These are phyloP conservation scores for Drosophila lini DNA, from an alignment of 1,140 invertebrate genomes.

Conservation along the genomic window DNA sequence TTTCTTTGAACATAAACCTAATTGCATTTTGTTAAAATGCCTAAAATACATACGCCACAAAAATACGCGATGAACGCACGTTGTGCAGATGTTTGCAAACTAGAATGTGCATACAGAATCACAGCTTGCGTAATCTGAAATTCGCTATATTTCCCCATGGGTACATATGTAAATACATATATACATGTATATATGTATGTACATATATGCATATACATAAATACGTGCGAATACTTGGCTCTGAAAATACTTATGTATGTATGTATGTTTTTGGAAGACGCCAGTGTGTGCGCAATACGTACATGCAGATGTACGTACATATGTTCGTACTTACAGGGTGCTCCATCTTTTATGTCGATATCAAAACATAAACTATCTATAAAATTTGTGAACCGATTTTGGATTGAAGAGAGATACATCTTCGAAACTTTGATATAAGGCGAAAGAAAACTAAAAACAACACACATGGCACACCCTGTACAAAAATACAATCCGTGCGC, in stretches of 20 bases:
- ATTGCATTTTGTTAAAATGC: neutral
- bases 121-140: conserved; percentile 69
- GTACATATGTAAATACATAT: conserved; percentile 13
- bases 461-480: neutral
- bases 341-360: conserved; percentile 5
- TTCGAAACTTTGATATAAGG: neutral
- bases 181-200: conserved; percentile 1
- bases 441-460: neutral
- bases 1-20: conserved; percentile 9
- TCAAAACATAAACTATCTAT: neutral
- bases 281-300: conserved; percentile 14
- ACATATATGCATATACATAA: conserved; percentile 1
- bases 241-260: conserved; percentile 27
- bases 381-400: neutral
- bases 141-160: conserved; percentile 42
- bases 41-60: conserved; percentile 12
- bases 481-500: neutral
- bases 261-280: conserved; percentile 25
- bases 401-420: neutral
- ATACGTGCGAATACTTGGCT: conserved; percentile 23
- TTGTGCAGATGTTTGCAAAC: conserved; percentile 37
- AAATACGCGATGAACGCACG: conserved; percentile 10
- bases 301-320: conserved; percentile 18
- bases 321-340: conserved; percentile 16
- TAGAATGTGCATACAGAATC: conserved; percentile 46